Percentiles rank a stretch among this genome's conserved stretches.
These are phyloP conservation scores for Scaptomyza parva DNA, from an alignment of 2,888 invertebrate species.

Conservation along the genomic window DNA sequence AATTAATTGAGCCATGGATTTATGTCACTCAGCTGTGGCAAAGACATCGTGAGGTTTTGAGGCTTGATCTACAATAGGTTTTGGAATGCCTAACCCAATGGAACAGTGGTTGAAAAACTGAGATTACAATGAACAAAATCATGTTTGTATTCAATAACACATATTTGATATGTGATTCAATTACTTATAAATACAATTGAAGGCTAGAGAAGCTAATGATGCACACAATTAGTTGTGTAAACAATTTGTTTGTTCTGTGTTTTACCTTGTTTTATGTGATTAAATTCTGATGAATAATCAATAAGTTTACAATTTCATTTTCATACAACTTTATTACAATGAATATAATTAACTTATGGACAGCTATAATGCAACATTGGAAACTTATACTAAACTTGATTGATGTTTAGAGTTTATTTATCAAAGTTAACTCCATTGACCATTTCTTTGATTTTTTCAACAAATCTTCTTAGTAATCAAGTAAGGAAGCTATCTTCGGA, in stretches of 20 bases:
- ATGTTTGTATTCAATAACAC: background rate
- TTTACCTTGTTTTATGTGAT: background rate
- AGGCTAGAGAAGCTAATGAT: background rate
- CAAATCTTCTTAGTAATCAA: too few species aligned
- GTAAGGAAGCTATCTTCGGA: too few species aligned
- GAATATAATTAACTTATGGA: background rate
- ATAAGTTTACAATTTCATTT: background rate
- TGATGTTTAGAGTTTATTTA: too few species aligned
- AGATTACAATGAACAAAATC: background rate
- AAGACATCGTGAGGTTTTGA: constrained; percentile 51
- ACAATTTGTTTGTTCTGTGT: background rate
- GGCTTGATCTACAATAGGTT: constrained; percentile 57
- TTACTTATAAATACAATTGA: background rate
- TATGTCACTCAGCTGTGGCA: constrained; percentile 76
- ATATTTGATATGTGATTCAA: background rate
- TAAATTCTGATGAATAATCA: background rate
- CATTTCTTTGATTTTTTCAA: too few species aligned
- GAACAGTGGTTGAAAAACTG: constrained; percentile 33
- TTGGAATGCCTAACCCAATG: constrained; percentile 20
- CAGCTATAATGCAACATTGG: too few species aligned
- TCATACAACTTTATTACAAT: too few species aligned
- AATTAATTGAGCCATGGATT: constrained; percentile 78
- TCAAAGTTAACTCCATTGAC: too few species aligned
- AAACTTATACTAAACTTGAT: too few species aligned
- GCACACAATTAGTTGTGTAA: background rate